A percentile compares a stretch with the other conserved stretches of the same genome.
These are phyloP conservation scores for Oreochromis tanganicae DNA, from an alignment of 2,113 vertebrate species.

Conservation along the genomic window DNA sequence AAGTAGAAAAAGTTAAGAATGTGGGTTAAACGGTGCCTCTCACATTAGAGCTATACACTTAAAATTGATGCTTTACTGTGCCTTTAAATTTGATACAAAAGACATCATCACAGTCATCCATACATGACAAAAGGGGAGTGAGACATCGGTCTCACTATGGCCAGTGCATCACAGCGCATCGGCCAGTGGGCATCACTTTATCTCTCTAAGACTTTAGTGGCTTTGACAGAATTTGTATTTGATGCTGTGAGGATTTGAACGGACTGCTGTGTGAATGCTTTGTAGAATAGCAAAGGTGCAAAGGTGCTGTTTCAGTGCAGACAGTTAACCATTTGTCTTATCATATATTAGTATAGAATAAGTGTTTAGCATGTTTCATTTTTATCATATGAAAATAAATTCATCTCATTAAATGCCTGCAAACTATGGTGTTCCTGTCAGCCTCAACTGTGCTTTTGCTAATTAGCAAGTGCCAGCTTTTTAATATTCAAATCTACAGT, in stretches of 20 bases:
- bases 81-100: neutral
- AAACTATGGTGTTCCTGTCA: neutral
- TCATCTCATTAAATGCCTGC: neutral
- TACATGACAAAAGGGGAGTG: neutral
- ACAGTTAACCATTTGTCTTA: fast-evolving
- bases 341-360: neutral
- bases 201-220: neutral
- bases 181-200: neutral
- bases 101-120: neutral
- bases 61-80: neutral
- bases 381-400: neutral
- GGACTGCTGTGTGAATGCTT: neutral
- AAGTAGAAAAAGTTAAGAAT: neutral
- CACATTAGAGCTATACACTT: neutral
- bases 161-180: neutral
- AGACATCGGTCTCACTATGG: neutral
- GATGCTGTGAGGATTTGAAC: neutral
- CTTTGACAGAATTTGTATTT: neutral
- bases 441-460: neutral
- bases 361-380: neutral
- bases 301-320: neutral
- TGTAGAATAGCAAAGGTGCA: fast-evolving
- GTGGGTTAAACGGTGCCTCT: neutral
- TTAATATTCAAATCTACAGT: neutral
- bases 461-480: neutral